Percentiles rank a stretch among this genome's conserved stretches.
Conservation (phyloP, 2,113 vertebrate species). For the Anarhynchus alexandrinus region DNA sequence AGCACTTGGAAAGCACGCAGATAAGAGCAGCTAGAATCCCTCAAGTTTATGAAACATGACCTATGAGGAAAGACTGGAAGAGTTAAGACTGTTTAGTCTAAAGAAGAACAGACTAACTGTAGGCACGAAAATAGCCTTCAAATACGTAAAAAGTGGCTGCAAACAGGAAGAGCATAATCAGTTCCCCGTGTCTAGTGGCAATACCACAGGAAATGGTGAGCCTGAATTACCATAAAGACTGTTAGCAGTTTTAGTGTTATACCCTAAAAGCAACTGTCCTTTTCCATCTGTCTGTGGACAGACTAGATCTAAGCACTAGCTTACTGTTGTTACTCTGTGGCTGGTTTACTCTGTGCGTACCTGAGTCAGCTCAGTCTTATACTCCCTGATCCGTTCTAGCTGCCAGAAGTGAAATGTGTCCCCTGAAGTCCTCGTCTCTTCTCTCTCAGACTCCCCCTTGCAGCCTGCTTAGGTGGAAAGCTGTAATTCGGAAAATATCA, state of each 20-base stretch:
- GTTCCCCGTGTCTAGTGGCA: not conserved
- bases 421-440: not conserved
- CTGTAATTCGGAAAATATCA: not conserved
- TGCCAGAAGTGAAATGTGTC: not conserved
- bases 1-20: not conserved
- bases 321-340: not conserved
- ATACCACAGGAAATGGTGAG: not conserved
- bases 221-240: not conserved
- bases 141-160: not conserved
- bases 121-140: not conserved
- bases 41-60: not conserved
- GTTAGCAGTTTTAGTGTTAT: not conserved
- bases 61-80: not conserved
- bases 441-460: not conserved
- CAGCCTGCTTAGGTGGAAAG: not conserved
- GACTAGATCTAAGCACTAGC: not conserved
- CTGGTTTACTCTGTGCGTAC: not conserved
- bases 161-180: not conserved
- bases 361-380: not conserved
- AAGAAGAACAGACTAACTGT: not conserved
- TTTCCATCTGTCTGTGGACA: not conserved
- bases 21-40: not conserved
- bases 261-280: not conserved
- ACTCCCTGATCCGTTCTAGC: fast-evolving
- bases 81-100: not conserved